phyloP scores from a whole-genome alignment of 2,113 vertebrate species.

The Sinosuthora webbiana region DNA sequence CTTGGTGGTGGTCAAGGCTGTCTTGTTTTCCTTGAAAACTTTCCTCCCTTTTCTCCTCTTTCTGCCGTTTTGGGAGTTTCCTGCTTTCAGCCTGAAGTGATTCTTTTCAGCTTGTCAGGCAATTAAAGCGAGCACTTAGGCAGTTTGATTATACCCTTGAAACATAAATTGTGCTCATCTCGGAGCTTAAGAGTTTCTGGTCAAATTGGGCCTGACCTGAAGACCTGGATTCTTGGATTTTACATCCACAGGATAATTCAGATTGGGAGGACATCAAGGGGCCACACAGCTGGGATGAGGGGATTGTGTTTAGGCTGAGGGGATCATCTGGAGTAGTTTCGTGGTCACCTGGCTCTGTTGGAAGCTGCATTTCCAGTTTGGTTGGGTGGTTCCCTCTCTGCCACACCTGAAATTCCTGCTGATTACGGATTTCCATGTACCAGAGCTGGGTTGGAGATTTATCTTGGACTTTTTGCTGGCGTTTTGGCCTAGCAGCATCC shows the following conservation, averaged over 20 bases:
- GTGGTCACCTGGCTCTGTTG: background rate
- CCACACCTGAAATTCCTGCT: background rate
- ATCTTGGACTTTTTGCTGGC: background rate
- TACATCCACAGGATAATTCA: accelerated
- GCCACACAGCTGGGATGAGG: accelerated
- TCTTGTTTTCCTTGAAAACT: background rate
- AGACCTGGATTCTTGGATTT: background rate
- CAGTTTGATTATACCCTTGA: background rate
- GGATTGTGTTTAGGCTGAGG: background rate
- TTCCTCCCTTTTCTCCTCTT: background rate
- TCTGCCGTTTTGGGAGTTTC: background rate
- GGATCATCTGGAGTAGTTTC: background rate
- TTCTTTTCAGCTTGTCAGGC: background rate
- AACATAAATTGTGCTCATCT: background rate
- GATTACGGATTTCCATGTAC: background rate
- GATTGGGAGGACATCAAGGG: background rate
- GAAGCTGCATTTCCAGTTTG: background rate
- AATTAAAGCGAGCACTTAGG: accelerated
- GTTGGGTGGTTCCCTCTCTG: background rate
- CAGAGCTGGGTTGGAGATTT: background rate
- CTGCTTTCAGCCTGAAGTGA: background rate
- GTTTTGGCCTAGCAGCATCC: background rate
- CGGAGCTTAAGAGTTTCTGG: background rate
- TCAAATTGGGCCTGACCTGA: background rate
- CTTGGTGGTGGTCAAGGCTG: background rate